Base-by-base conservation (phyloP, 2,113 vertebrate species). In the Desmodus rotundus region DNA sequence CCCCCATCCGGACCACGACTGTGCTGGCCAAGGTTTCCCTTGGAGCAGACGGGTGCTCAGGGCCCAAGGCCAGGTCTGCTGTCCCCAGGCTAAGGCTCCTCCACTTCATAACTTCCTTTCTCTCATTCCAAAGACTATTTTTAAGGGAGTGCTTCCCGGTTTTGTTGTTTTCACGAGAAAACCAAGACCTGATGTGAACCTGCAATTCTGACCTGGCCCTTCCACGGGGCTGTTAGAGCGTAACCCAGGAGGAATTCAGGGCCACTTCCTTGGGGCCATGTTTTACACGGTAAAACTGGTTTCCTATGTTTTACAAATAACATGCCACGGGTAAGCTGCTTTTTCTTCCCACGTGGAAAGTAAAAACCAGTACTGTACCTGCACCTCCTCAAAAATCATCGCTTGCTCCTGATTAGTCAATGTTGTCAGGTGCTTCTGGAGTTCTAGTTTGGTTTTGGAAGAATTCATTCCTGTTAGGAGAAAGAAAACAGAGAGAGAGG, bases 401-500 rank as follows among this genome's bases (percentile, higher is more conserved):
- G 99, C 99, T 93, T 99, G 99, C 41, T 99, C 99, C 87, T 99
- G 97, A 96, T 99, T 99, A 89, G 98, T 99, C 97, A 99, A 97
- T n/a, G 98, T 98, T 47, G 99, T 99, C 96, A 99, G 97, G 97
- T 99, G 99, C 97, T 98, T 99, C 97, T 99, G 99, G 73, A 99
- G 98, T 97, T 99, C 99, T 97, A 99, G 97, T 97, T 99, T 99
- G 89, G 98, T 99, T 98, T 99, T 99, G 80, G 99, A 99, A 96
- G 99, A 98, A 85, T 98, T 98, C 73, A 99, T 98, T 96, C 99
- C 99, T 99, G 97, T 45, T 52, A 86, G 95, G 31, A 74, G 28
- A 54, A 77, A 26, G 74, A 68, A 93, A 86, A 95, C 80, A 33
- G 70, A 45, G 45, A 95, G 83, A 33, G 70, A 50, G 47, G 68